Conservation (phyloP, 2,113 vertebrate species). For the Alaudala cheleensis region DNA sequence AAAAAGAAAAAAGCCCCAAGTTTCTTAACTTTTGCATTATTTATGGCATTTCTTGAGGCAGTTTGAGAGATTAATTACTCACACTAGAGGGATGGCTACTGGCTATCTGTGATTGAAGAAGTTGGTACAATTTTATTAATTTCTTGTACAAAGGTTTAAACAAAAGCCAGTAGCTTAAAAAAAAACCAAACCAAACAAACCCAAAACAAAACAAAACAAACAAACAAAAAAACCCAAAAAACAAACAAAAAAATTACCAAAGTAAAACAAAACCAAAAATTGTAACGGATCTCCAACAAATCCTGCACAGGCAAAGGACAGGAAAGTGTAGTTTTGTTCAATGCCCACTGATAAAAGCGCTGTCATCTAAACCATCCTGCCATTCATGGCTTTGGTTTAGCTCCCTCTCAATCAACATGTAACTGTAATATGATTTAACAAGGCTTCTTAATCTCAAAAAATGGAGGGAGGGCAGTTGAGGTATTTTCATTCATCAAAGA, state of each 20-base stretch:
- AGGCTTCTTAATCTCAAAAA: slow-evolving; percentile 90
- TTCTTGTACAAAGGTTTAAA: slow-evolving; percentile 56
- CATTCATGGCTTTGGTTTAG: slow-evolving; percentile 92
- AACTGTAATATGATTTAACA: slow-evolving; percentile 93
- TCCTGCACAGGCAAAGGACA: not conserved
- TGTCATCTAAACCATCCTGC: slow-evolving; percentile 73
- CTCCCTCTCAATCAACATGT: slow-evolving; percentile 88
- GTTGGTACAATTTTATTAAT: slow-evolving; percentile 54
- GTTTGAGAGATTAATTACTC: slow-evolving; percentile 40
- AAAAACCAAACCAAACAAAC: not conserved
- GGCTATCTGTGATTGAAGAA: slow-evolving; percentile 35
- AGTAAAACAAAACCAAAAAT: not conserved
- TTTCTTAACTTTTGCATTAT: slow-evolving; percentile 43
- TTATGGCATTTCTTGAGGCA: slow-evolving; percentile 28
- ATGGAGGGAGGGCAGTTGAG: slow-evolving; percentile 72
- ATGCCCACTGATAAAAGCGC: slow-evolving; percentile 67
- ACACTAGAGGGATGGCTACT: not conserved
- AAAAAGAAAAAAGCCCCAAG: not conserved
- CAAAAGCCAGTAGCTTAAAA: slow-evolving; percentile 47
- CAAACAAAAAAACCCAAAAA: not conserved
- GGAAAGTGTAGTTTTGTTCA: slow-evolving; percentile 66
- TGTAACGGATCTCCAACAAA: not conserved
- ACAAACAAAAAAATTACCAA: not conserved
- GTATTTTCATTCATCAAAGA: slow-evolving; percentile 89
- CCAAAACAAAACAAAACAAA: not conserved